Base-by-base conservation (phyloP, 2,113 vertebrate genomes). In the Prinia subflava region DNA sequence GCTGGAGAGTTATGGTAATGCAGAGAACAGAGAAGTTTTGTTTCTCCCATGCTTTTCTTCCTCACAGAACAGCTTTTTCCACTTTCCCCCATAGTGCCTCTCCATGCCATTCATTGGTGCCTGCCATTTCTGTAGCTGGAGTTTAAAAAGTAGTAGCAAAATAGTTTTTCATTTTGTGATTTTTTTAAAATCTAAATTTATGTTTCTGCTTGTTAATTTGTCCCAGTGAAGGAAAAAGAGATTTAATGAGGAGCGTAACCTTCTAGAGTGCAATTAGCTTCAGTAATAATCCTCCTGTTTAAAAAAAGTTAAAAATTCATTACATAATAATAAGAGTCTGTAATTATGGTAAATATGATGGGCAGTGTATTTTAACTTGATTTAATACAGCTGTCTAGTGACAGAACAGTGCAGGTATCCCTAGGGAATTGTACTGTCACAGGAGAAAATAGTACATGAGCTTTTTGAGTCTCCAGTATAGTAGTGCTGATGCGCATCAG, bases 381-480 rank as follows among this genome's bases (percentile, higher is more conserved):
- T 92, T 90, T 94, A 62, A 59, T 77, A 62, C 76, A 90, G 65
- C 87, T 92, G 44, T 79, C 49, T 76, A 70, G 31, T 77, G 89
- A 89, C 49, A 89, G 60, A 79, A 52, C 63, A 92, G 55, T 35
- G 65, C 83, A 37, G 25, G 15, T 28, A 44, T 94, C 83, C 73
- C 53, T 62, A 23, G 52, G 77, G 83, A 90, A 79, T 92, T 73
- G 71, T 85, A 13, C 71, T 47, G 53, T 90, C n/a, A 2, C n/a
- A 15, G 56, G 65, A 60, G 47, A 86, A 86, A 84, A 49, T 13
- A 83, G 67, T 64, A 81, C n/a, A 41, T n/a, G 50, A 90, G 52
- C 14, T 85, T 95, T 83, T 89, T 70, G 41, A 90, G 46, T 75
- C 64, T 91, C 50, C 63, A 41, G 0, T 64, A 27, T 44, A 49